Base-by-base conservation (phyloP, 1,140 invertebrate genomes). In the Diprion similis region DNA sequence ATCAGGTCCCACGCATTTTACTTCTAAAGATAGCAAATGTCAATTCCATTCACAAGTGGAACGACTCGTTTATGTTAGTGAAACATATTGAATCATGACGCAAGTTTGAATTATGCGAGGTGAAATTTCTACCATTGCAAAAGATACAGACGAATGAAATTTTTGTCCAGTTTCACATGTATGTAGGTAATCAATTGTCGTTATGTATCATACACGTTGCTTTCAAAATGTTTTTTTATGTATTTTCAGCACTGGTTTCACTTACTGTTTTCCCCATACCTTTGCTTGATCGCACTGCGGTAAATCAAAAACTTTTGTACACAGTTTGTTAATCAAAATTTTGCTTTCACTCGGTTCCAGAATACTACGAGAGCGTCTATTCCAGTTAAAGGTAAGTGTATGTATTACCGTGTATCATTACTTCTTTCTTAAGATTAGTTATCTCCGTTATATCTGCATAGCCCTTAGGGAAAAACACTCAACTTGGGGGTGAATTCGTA, bases 331-430 rank as follows among this genome's bases (percentile, higher is more conserved):
- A 66, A 51, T 78, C 65, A 74, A 18, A 48, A 68, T 59, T 10
- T 66, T 69, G 46, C 76, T 67, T 78, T 75, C 81, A 73, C 78
- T 76, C 78, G 76, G 81, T 88, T 85, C 71, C 81, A 89, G 88
- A 84, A 89, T 76, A 84, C 85, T 45, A 85, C 82, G 48, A 85
- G 86, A 80, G 82, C 85, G 73, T 86, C 86, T 70, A 87, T 87
- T 74, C 87, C 86, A 72, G 86, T 88, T 45, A 89, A 89, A 88
- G 86, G 88, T 87, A 79, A 75, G 80, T 75, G 13, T 69, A 18
- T 73, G 37, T 68, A 68, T 68, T 18, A 15, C 17, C 59, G 17
- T 15, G 13, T 15, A 17, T 64, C 1, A 7, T 64, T 64, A 15
- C 1, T 6, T 18, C 17, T 64, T 64, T 64, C 8, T 18, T 64